phyloP scores from a whole-genome alignment of 1,140 invertebrate species.

The Chlorops oryzae region DNA sequence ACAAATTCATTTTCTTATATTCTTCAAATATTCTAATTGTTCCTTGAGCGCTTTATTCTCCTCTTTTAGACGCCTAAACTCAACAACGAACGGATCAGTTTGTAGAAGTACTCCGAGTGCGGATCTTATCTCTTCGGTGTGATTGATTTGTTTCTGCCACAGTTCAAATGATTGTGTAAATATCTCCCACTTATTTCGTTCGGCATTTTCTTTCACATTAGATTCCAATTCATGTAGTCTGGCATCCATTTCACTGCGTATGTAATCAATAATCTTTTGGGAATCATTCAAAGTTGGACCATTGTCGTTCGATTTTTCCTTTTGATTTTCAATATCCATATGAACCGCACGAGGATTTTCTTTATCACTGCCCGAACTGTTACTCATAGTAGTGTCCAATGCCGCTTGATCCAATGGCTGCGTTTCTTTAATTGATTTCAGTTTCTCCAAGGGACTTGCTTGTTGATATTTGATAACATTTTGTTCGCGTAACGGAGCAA shows the following conservation, averaged over 20 bases:
- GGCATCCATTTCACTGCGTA: slow-evolving; percentile 22
- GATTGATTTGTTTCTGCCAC: slow-evolving; percentile 24
- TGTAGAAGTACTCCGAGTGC: slow-evolving; percentile 24
- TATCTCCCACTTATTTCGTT: slow-evolving; percentile 23
- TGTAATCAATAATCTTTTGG: slow-evolving; percentile 1
- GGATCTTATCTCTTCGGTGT: slow-evolving; percentile 27
- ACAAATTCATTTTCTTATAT: not conserved
- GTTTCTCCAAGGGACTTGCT: no score
- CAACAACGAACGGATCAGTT: slow-evolving; percentile 28
- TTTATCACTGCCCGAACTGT: slow-evolving; percentile 29
- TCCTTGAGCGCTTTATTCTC: slow-evolving; percentile 31
- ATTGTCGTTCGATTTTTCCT: slow-evolving; percentile 18
- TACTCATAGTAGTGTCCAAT: no score
- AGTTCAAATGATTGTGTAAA: slow-evolving; percentile 21
- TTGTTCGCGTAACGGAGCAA: no score
- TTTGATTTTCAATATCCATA: slow-evolving; percentile 15
- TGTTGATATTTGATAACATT: no score
- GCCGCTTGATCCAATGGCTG: no score
- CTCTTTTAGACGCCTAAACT: slow-evolving; percentile 26
- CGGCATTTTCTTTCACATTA: slow-evolving; percentile 26
- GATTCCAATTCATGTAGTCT: slow-evolving; percentile 26
- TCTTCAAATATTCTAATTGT: slow-evolving; percentile 16
- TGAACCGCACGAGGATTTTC: slow-evolving; percentile 26
- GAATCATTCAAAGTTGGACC: not conserved
- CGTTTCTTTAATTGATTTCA: no score